Evolutionary conservation across 2,113 vertebrate species (phyloP).

Genomic region (Calyptomena viridis): DNA sequence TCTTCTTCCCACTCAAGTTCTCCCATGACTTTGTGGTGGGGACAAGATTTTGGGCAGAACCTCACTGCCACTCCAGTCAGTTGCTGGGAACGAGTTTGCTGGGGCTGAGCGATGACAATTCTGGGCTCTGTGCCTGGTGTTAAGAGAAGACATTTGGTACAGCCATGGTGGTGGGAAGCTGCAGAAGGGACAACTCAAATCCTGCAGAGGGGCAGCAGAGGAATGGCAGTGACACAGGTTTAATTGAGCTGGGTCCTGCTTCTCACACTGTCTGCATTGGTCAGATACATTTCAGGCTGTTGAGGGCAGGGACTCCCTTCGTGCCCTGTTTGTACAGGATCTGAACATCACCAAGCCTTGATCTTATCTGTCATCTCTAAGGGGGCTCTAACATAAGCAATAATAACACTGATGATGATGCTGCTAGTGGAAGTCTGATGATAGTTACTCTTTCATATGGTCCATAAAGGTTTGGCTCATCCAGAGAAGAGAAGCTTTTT

Average conservation of each 20-base stretch:
- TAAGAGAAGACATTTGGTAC: background rate
- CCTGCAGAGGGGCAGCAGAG: background rate
- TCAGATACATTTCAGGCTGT: background rate
- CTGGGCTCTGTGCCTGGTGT: background rate
- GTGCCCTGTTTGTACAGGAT: background rate
- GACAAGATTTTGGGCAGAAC: background rate
- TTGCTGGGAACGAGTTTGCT: background rate
- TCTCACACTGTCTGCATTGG: background rate
- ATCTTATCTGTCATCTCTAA: background rate
- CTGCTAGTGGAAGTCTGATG: background rate
- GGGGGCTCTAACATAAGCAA: background rate
- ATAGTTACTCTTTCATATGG: background rate
- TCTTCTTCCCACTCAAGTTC: background rate
- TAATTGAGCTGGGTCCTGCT: background rate
- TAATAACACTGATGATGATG: background rate
- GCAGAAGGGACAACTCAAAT: background rate
- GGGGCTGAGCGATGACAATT: background rate
- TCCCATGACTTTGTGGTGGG: background rate
- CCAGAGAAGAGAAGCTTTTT: background rate
- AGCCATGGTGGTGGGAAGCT: background rate
- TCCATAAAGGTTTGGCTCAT: background rate
- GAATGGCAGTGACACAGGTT: background rate
- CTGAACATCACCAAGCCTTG: background rate
- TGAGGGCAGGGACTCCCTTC: background rate
- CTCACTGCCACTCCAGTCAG: background rate